phyloP scores from a whole-genome alignment of 2,797 vertebrate genomes.

The Gobionotothen gibberifrons region DNA sequence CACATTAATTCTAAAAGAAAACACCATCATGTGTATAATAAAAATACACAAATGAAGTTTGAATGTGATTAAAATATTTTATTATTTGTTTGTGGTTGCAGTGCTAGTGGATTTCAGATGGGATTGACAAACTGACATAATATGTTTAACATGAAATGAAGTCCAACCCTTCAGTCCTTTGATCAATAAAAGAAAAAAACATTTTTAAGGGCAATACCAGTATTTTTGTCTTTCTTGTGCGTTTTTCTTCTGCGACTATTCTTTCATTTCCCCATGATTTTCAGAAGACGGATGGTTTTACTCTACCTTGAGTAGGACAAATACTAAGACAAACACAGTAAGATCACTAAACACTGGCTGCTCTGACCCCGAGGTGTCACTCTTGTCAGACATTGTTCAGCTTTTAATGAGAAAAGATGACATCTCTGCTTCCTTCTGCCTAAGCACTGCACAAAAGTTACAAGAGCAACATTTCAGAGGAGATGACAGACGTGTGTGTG shows the following conservation, averaged over 20 bases:
- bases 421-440: constrained; percentile 16
- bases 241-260: constrained; percentile 16
- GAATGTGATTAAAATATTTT: constrained; percentile 48
- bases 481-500: constrained; percentile 27
- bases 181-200: constrained; percentile 10
- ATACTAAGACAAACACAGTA: constrained; percentile 42
- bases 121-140: constrained; percentile 29
- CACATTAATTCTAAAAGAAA: background rate
- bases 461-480: constrained; percentile 37
- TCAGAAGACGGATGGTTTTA: constrained; percentile 4
- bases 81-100: constrained; percentile 59
- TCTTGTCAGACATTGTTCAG: constrained; percentile 34
- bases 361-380: constrained; percentile 31
- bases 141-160: constrained; percentile 44
- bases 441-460: constrained; percentile 39
- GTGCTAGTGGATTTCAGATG: constrained; percentile 53
- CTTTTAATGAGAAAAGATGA: constrained; percentile 11
- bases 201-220: constrained; percentile 50
- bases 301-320: constrained; percentile 30
- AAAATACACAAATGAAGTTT: constrained; percentile 43
- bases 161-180: constrained; percentile 17
- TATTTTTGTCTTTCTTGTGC: constrained; percentile 51
- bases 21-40: constrained; percentile 1
- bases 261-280: constrained; percentile 25
- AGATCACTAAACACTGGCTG: constrained; percentile 20